Percentiles rank a stretch among this genome's conserved stretches.
These are phyloP conservation scores for Desoria tigrina DNA, from an alignment of 2,888 invertebrate species.

Conservation along the genomic window DNA sequence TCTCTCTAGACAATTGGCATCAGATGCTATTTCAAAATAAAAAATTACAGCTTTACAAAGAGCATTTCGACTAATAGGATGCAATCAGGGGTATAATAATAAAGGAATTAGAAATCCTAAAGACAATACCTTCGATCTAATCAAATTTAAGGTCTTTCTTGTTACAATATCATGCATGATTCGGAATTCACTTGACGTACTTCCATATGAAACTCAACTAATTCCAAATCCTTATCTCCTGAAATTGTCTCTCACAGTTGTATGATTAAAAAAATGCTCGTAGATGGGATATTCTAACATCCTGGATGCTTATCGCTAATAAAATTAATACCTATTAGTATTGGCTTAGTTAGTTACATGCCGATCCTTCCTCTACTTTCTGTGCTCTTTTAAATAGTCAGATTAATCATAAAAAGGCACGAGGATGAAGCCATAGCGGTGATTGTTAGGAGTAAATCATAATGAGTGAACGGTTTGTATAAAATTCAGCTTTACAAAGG, in stretches of 20 bases:
- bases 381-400: no score
- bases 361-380: no score
- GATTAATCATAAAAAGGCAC: no score
- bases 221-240: background rate
- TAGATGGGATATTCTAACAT: no score
- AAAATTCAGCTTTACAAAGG: conserved; percentile 4
- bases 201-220: background rate
- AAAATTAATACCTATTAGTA: no score
- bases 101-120: conserved; percentile 6
- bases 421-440: conserved; percentile 2
- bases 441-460: conserved; percentile 4
- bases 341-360: no score
- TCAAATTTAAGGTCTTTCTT: background rate
- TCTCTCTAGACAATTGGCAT: no score
- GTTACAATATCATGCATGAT: background rate
- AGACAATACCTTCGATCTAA: background rate
- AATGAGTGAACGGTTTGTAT: background rate
- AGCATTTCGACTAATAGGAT: background rate
- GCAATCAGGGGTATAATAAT: background rate
- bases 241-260: no score
- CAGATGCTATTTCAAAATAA: no score
- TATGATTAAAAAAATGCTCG: no score
- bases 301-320: no score
- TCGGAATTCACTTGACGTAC: background rate
- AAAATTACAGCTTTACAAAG: no score